Evolutionary conservation across 2,797 vertebrate genomes (phyloP).

Genomic region (Falco novaeseelandiae): DNA sequence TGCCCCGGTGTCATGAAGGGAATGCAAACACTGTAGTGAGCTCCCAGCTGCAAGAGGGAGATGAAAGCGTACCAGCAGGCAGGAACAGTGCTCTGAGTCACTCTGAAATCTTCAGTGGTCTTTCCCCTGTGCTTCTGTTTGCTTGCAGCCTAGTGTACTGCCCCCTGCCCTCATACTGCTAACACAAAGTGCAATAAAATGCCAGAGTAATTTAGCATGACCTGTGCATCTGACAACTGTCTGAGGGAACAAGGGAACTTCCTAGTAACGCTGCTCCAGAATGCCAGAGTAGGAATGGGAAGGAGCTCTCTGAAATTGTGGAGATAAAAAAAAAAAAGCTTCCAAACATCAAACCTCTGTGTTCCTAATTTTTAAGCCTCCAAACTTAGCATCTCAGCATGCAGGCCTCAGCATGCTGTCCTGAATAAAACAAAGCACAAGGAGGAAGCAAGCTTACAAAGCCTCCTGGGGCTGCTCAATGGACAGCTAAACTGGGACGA

Average conservation of each 20-base stretch:
- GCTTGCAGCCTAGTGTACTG: too few species aligned
- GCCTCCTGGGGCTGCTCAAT: neutral
- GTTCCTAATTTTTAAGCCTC: neutral
- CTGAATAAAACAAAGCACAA: neutral
- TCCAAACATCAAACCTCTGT: neutral
- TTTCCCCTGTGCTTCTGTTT: neutral
- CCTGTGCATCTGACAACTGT: neutral
- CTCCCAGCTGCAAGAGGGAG: neutral
- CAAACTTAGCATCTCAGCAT: neutral
- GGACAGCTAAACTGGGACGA: neutral
- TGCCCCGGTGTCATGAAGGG: fast-evolving
- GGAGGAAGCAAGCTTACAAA: neutral
- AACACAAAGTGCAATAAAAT: neutral
- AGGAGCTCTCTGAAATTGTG: neutral
- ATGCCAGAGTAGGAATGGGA: neutral
- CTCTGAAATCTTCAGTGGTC: neutral
- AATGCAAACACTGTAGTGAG: neutral
- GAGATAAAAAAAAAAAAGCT: neutral
- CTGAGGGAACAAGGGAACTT: neutral
- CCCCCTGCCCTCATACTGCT: neutral
- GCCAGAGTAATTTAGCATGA: neutral
- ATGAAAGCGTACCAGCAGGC: neutral
- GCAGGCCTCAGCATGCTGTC: neutral
- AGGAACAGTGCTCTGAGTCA: neutral
- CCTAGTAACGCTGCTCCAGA: neutral